Evolutionary conservation across 2,113 vertebrate genomes (phyloP), one percentile per base, ranked within the genome.

Genomic region (Loxodonta africana): DNA sequence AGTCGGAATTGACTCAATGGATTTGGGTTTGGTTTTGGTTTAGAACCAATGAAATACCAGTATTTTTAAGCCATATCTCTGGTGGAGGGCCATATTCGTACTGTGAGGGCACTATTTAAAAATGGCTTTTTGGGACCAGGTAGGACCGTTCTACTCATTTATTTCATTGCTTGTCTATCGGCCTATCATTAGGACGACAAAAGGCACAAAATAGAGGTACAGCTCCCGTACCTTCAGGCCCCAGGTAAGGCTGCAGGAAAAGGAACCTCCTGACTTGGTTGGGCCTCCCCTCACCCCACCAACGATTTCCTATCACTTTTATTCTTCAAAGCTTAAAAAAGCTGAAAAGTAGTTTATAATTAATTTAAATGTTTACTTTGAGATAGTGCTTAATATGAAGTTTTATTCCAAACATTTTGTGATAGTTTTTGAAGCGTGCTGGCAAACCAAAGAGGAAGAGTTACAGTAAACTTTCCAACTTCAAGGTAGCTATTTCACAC

Each of bases 301-400:
- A 53, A 67, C 26, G 30, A 69, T 62, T 62, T 93, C 60, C 65
- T 77, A 26, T 92, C 25, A 62, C 21, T 91, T 44, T 80, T 80
- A 20, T 33, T 87, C 80, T 88, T 15, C 20, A 78, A 80, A 95
- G 25, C 21, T n/a, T 15, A 65, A 78, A 90, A 2, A 2, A 41
- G 15, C 10, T 88, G 37, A 88, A 90, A 87, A 69, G 63, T 77
- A 83, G 82, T 73, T 95, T 69, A 63, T 8, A 90, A 44, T 78
- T 84, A 69, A 93, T 95, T 95, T 62, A 83, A 91, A 71, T 86
- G 46, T 87, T 91, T 84, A 46, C 33, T 85, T 88, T 96, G 65
- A 81, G 51, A 12, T 41, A 86, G 90, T 26, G 37, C 26, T 83
- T 83, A 91, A 41, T 41, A 93, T n/a, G 28, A 28, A 91, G 41